Conservation (phyloP, 2,797 vertebrate genomes). For the Sebastes vulpes region DNA sequence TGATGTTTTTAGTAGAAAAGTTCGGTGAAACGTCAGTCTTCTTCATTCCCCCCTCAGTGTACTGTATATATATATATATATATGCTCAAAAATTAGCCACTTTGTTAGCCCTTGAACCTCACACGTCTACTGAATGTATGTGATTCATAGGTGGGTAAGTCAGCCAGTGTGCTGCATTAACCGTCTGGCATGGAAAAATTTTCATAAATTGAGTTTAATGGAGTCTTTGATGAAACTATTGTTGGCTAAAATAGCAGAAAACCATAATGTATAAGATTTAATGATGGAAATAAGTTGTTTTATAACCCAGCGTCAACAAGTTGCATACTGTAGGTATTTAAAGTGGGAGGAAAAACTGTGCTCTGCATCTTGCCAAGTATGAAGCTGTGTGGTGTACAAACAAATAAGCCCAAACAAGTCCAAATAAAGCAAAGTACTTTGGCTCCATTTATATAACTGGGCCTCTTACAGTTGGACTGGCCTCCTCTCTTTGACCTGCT, state of each 20-base stretch:
- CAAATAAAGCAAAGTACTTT: conserved; percentile 87
- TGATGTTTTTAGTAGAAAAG: conserved; percentile 71
- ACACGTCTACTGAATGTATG: conserved; percentile 51
- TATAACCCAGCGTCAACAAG: conserved; percentile 57
- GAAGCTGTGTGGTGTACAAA: conserved; percentile 83
- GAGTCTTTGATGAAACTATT: conserved; percentile 50
- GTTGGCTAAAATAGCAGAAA: conserved; percentile 54
- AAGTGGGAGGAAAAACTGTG: conserved; percentile 70
- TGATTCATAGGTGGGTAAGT: conserved; percentile 47
- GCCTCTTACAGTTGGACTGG: conserved; percentile 80
- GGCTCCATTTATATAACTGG: conserved; percentile 82
- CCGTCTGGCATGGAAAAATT: conserved; percentile 9
- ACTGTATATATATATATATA: conserved; percentile 47
- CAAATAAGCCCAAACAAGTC: conserved; percentile 84
- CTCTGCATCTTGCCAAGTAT: conserved; percentile 74
- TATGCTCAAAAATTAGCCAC: conserved; percentile 67
- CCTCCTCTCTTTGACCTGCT: conserved; percentile 68
- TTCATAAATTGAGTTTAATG: conserved; percentile 8
- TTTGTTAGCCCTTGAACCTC: conserved; percentile 66
- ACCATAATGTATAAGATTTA: conserved; percentile 54
- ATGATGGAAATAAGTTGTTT: conserved; percentile 66
- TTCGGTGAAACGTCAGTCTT: conserved; percentile 77
- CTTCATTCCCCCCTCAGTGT: conserved; percentile 38
- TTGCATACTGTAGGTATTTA: conserved; percentile 70
- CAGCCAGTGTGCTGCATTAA: conserved; percentile 29